Evolutionary conservation across 2,113 vertebrate genomes (phyloP), one percentile per base, ranked within the genome.

Genomic region (Barbus barbus): DNA sequence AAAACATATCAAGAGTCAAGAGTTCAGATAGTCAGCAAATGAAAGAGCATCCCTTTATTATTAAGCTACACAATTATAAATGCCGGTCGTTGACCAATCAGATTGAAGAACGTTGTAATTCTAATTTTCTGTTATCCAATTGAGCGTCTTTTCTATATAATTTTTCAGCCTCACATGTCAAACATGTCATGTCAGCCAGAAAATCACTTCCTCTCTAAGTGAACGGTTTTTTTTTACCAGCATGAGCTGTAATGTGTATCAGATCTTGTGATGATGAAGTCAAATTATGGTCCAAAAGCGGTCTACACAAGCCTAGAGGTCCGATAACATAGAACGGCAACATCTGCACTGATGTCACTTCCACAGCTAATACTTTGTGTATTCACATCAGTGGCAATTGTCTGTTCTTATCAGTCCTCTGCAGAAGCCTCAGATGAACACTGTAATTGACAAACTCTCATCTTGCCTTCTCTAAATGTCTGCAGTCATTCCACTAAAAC

Each of bases 401-500:
- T 13, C 33, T 3, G 58, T 46, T 46, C 41, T 80, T 65, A 67
- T 80, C 78, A 67, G 24, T 51, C 38, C 16, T 14, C 31, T 33
- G 28, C 65, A 33, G 65, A 31, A 77, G 58, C 44, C 73, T 81
- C 51, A 46, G 18, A 73, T 16, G 31, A 44, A n/a, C 24, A 51
- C 26, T 44, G 31, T 80, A 44, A 61, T 75, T 26, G 31, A 28
- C 46, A 36, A 51, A 53, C 18, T 18, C 18, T 33, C 46, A 48
- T 65, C 41, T 67, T 3, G 36, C 13, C 33, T 73, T 46, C 12
- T 44, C 78, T 44, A 20, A 73, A 5, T 36, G 33, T 36, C 80
- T 41, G 67, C 11, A 14, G 33, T 44, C 81, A n/a, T n/a, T 38
- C 67, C 81, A 61, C n/a, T 74, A 36, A 77, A 83, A 67, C 60